A percentile compares a stretch with the other conserved stretches of the same genome.
Evolutionary conservation across 1,140 invertebrate species (phyloP).

Genomic region (Homalodisca vitripennis): DNA sequence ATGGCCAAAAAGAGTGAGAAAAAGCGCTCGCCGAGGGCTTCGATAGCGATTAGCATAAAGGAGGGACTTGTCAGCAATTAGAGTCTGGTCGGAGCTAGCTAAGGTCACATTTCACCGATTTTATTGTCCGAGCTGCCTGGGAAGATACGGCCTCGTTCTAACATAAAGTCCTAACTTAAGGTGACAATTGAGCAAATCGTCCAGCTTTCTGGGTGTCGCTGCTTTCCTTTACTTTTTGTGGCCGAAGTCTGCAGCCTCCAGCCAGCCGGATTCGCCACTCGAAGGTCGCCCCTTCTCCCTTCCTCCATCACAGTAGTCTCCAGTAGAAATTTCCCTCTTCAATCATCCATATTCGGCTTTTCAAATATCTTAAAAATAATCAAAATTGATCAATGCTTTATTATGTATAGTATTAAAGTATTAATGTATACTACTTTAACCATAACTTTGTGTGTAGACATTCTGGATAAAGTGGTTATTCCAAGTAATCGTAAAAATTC

Average conservation of each 20-base stretch:
- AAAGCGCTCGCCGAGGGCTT: not conserved
- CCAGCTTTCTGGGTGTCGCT: not conserved
- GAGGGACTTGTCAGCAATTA: constrained; percentile 21
- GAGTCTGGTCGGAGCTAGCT: not conserved
- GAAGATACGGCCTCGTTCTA: not conserved
- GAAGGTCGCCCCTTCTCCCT: not conserved
- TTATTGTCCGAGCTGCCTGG: not conserved
- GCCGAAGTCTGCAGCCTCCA: no score
- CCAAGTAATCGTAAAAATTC: no score
- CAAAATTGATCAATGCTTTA: no score
- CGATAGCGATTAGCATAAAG: constrained; percentile 18
- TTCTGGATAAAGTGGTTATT: no score
- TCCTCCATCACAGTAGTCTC: no score
- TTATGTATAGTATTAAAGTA: no score
- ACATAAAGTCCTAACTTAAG: constrained; percentile 16
- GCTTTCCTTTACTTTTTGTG: constrained; percentile 5
- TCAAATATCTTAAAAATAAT: no score
- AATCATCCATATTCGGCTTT: no score
- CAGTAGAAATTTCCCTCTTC: no score
- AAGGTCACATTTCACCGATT: constrained; percentile 9
- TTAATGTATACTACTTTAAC: no score
- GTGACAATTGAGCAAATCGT: constrained; percentile 14
- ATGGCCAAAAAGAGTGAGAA: constrained; percentile 13
- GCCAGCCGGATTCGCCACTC: not conserved
- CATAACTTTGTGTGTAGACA: no score